Evolutionary conservation across 1,140 invertebrate species (phyloP).

Genomic region (Psilanteris sp.): DNA sequence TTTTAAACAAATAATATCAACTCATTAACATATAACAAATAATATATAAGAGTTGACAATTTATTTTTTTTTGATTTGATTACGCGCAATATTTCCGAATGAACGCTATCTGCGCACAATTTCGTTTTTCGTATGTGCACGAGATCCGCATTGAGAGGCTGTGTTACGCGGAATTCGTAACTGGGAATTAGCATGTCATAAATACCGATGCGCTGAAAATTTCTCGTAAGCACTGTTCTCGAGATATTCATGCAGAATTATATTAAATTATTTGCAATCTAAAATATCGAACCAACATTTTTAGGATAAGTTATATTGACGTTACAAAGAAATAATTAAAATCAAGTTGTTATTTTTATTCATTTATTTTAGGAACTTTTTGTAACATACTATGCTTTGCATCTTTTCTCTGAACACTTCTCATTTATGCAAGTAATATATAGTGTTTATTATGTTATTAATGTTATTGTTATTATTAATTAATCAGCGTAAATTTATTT

Average conservation of each 20-base stretch:
- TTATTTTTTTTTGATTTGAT: constrained; percentile 31
- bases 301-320: neutral
- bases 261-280: neutral
- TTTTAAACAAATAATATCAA: too few species aligned
- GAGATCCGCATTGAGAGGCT: constrained; percentile 65
- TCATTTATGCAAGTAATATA: constrained; percentile 64
- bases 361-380: constrained; percentile 77
- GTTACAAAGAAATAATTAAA: neutral
- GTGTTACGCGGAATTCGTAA: constrained; percentile 76
- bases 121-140: constrained; percentile 56
- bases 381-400: constrained; percentile 70
- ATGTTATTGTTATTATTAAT: constrained; percentile 26
- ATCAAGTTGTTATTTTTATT: constrained; percentile 54
- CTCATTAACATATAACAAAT: too few species aligned
- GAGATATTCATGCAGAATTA: constrained; percentile 5
- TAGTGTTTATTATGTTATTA: constrained; percentile 62
- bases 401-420: constrained; percentile 67
- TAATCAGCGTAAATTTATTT: constrained; percentile 22
- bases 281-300: too few species aligned
- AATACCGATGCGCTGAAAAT: constrained; percentile 72
- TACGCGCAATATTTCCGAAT: constrained; percentile 66
- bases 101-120: constrained; percentile 63
- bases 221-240: constrained; percentile 35
- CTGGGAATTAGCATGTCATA: constrained; percentile 78
- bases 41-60: constrained; percentile 33